phyloP scores from a whole-genome alignment of 2,113 vertebrate genomes.

The Recurvirostra avosetta region DNA sequence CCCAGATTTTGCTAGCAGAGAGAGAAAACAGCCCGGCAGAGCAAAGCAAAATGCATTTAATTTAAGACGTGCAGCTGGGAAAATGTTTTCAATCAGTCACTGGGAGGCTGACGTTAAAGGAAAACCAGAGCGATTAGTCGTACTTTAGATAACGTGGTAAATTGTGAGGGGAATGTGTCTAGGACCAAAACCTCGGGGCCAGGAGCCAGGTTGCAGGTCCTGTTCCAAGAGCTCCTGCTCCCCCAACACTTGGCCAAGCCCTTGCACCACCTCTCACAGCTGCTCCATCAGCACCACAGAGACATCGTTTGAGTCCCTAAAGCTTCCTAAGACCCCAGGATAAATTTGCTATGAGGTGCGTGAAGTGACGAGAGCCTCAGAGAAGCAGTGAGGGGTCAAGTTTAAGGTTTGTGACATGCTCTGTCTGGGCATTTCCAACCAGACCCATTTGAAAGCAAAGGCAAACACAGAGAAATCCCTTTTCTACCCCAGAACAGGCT shows the following conservation, averaged over 20 bases:
- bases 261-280: background rate
- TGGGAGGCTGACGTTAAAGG: background rate
- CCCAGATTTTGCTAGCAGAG: background rate
- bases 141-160: background rate
- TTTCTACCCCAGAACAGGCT: background rate
- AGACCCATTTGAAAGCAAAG: background rate
- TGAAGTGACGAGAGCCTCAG: background rate
- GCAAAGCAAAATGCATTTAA: conserved; percentile 18
- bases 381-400: background rate
- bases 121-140: background rate
- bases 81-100: conserved; percentile 26
- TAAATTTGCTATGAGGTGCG: background rate
- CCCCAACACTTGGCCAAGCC: accelerated
- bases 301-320: background rate
- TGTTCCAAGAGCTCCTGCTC: background rate
- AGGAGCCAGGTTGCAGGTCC: background rate
- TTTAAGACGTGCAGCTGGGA: conserved; percentile 25
- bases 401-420: background rate
- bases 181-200: background rate
- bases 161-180: background rate
- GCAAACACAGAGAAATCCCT: background rate
- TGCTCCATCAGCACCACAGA: background rate
- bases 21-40: background rate
- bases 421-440: background rate
- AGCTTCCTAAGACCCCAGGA: background rate